These are phyloP conservation scores for Alviniconcha marisindica DNA, from an alignment of 1,140 invertebrate genomes.

Conservation along the genomic window DNA sequence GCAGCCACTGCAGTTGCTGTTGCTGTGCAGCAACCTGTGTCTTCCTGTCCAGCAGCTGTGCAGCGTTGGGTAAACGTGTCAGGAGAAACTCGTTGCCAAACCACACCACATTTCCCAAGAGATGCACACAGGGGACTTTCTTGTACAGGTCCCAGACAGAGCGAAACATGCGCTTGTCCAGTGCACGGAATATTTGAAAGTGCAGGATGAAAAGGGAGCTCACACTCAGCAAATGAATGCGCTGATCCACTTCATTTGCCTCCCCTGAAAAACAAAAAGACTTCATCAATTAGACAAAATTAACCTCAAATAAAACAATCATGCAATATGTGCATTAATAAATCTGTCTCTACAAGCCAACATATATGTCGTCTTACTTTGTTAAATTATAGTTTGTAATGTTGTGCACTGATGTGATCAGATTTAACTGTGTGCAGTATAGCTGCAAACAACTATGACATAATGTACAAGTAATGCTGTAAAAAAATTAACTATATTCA, in stretches of 20 bases:
- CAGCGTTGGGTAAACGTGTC: slow-evolving; percentile 80
- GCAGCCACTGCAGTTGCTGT: slow-evolving; percentile 80
- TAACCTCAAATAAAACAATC: no score
- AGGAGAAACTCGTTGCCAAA: slow-evolving; percentile 86
- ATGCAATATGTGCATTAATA: no score
- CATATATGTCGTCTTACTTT: no score
- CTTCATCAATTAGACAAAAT: no score
- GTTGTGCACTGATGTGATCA: no score
- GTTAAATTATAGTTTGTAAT: no score
- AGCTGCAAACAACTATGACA: no score
- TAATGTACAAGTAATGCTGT: no score
- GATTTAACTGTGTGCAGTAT: no score
- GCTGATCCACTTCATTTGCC: slow-evolving; percentile 76
- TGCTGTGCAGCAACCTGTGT: slow-evolving; percentile 78
- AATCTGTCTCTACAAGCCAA: no score
- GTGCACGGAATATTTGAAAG: slow-evolving; percentile 85
- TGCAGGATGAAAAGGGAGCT: slow-evolving; percentile 85
- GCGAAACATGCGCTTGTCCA: slow-evolving; percentile 88
- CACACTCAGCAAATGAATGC: slow-evolving; percentile 83
- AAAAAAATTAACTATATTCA: no score
- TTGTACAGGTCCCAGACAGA: slow-evolving; percentile 84
- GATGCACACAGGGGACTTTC: slow-evolving; percentile 86
- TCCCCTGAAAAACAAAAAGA: slow-evolving; percentile 67
- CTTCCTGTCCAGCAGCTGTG: slow-evolving; percentile 81
- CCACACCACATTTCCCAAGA: slow-evolving; percentile 88